Percentiles rank a stretch among this genome's conserved stretches.
Evolutionary conservation across 2,113 vertebrate genomes (phyloP).

Genomic region (Nycticebus coucang): DNA sequence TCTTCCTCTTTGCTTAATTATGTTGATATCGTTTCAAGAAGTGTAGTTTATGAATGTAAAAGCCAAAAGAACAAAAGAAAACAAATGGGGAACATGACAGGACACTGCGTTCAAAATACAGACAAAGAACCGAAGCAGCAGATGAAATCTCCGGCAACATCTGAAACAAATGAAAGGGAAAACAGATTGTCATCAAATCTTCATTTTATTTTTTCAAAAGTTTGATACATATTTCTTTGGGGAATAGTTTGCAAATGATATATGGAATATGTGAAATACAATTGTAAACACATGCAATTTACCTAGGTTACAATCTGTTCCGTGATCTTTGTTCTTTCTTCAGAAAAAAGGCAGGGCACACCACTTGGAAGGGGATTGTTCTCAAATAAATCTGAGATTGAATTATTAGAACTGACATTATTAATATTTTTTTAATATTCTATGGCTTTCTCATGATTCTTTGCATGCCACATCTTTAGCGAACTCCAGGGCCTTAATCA

Average conservation of each 20-base stretch:
- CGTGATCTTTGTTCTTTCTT: constrained; percentile 83
- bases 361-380: constrained; percentile 71
- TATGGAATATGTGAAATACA: constrained; percentile 83
- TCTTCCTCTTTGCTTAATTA: constrained; percentile 68
- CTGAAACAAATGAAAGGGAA: constrained; percentile 84
- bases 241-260: constrained; percentile 86
- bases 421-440: constrained; percentile 77
- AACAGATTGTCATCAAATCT: constrained; percentile 85
- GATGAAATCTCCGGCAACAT: constrained; percentile 77
- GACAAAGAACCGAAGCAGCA: constrained; percentile 71
- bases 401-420: constrained; percentile 82
- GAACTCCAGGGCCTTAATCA: constrained; percentile 74
- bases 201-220: constrained; percentile 78
- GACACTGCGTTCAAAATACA: constrained; percentile 62
- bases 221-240: constrained; percentile 85
- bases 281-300: constrained; percentile 84
- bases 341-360: constrained; percentile 77
- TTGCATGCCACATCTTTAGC: constrained; percentile 70
- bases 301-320: constrained; percentile 85
- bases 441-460: constrained; percentile 75
- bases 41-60: constrained; percentile 71
- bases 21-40: constrained; percentile 74
- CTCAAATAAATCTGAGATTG: constrained; percentile 79
- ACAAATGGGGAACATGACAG: constrained; percentile 43
- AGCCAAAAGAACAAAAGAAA: constrained; percentile 75